A percentile compares a stretch with the other conserved stretches of the same genome.
These are phyloP conservation scores for Acanthosepion pharaonis DNA, from an alignment of 2,888 invertebrate species.

Conservation along the genomic window DNA sequence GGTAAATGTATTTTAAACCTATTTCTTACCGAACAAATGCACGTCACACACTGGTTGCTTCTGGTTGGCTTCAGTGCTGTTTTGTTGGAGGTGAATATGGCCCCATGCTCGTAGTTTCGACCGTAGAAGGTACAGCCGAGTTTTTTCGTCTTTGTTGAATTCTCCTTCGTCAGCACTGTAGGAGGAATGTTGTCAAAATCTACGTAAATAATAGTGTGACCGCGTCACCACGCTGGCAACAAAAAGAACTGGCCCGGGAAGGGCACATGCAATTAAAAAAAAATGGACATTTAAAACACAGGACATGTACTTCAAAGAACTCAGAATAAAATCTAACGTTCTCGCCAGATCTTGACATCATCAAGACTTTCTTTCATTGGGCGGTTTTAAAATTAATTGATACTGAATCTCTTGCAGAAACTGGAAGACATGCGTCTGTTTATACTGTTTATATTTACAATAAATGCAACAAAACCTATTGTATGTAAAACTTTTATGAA, in stretches of 20 bases:
- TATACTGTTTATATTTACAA: no score
- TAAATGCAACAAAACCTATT: no score
- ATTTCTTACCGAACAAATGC: conserved; percentile 73
- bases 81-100: conserved; percentile 74
- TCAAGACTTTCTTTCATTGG: not conserved
- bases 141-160: conserved; percentile 48
- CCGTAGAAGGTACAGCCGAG: conserved; percentile 72
- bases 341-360: not conserved
- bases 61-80: conserved; percentile 71
- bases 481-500: no score
- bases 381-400: not conserved
- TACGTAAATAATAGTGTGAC: conserved; percentile 63
- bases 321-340: not conserved
- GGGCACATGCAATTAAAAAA: conserved; percentile 45
- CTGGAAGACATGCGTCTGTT: no score
- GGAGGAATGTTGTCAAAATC: conserved; percentile 71
- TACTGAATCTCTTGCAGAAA: no score
- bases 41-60: conserved; percentile 75
- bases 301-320: conserved; percentile 33
- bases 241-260: conserved; percentile 41
- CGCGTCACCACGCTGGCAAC: conserved; percentile 55
- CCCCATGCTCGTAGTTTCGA: conserved; percentile 72
- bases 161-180: conserved; percentile 63
- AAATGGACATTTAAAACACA: not conserved
- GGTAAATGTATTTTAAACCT: not conserved